Base-by-base conservation (phyloP, 2,888 invertebrate species). In the Pristionchus fissidentatus region DNA sequence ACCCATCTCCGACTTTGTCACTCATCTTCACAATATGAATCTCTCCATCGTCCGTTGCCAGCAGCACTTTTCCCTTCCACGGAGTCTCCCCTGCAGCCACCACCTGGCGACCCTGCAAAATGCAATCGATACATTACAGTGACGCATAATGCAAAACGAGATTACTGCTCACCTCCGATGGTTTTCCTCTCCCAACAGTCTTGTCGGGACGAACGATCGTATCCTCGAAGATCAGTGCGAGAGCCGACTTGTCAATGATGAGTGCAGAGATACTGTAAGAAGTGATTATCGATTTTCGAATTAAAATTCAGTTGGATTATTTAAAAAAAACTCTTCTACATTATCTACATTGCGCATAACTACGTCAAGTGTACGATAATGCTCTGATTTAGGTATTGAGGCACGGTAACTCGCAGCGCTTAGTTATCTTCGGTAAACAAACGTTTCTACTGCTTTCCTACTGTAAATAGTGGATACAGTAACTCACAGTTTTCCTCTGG, bases 11-110 rank as follows among this genome's bases (percentile, higher is more conserved):
- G 29, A 60, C 60, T 60, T 60, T 60, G 3, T 32, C 60, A 2
- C 29, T 60, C 60, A 60, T 60, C 60, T 60, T 60, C 60, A 32
- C 60, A 60, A 32, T 32, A 29, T 60, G 60, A 60, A 32, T 19
- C 29, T 60, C 60, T 60, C 60, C 60, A 60, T 60, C 60, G 32
- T 60, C 60, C 10, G 60, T 60, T 32, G 32, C 60, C 13, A 60
- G 60, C 13, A 60, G 19, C 29, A 60, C 32, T 32, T 60, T 60
- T 3, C 32, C 32, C 60, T 60, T 60, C 60, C 60, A 60, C 0
- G 60, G 60, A 19, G 32, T 15, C 15, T 32, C 60, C 32, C 60
- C 60, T 15, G 0, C 60, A 3, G 60, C 32, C 29, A 60, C 29
- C 13, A 60, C 60, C 19, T 60, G 60, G 32, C 60, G 60, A 60